A percentile compares a stretch with the other conserved stretches of the same genome.
phyloP scores from a whole-genome alignment of 2,888 invertebrate genomes.

The Scaptomyza caliginosa region DNA sequence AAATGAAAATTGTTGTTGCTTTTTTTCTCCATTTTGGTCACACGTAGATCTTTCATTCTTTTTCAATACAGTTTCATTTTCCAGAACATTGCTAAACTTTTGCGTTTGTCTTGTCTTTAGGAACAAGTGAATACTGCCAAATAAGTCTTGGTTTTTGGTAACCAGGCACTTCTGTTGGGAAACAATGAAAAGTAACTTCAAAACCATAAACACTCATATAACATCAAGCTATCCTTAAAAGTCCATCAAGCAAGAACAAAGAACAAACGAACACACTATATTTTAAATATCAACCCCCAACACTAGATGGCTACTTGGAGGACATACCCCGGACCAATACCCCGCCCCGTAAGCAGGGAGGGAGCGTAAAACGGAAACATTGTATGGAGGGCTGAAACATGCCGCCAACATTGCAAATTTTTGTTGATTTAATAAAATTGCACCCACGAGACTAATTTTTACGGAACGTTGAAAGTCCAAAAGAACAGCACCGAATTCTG shows the following conservation, averaged over 20 bases:
- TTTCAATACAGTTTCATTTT: no score
- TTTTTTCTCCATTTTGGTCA: background rate
- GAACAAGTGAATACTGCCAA: no score
- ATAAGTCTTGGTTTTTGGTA: no score
- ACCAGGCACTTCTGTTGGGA: slow-evolving; percentile 8
- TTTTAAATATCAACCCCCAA: slow-evolving; percentile 54
- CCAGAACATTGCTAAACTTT: no score
- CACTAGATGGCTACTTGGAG: slow-evolving; percentile 64
- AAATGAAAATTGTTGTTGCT: slow-evolving; percentile 10
- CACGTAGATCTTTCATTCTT: no score
- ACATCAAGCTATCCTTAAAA: slow-evolving; percentile 75
- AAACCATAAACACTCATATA: slow-evolving; percentile 67
- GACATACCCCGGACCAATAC: background rate
- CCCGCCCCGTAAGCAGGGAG: slow-evolving; percentile 23
- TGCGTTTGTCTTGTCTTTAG: no score
- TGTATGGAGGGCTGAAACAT: slow-evolving; percentile 42
- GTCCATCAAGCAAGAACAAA: slow-evolving; percentile 61
- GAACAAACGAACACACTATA: slow-evolving; percentile 66
- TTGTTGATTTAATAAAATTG: slow-evolving; percentile 84
- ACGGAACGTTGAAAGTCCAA: slow-evolving; percentile 75
- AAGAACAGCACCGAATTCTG: slow-evolving; percentile 68
- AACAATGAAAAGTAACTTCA: slow-evolving; percentile 20
- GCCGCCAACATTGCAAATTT: slow-evolving; percentile 81
- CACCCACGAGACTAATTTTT: slow-evolving; percentile 84
- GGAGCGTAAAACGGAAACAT: slow-evolving; percentile 19